Percentiles rank a stretch among this genome's conserved stretches.
These are phyloP conservation scores for Malurus elegans DNA, from an alignment of 2,113 vertebrate species.

Conservation along the genomic window DNA sequence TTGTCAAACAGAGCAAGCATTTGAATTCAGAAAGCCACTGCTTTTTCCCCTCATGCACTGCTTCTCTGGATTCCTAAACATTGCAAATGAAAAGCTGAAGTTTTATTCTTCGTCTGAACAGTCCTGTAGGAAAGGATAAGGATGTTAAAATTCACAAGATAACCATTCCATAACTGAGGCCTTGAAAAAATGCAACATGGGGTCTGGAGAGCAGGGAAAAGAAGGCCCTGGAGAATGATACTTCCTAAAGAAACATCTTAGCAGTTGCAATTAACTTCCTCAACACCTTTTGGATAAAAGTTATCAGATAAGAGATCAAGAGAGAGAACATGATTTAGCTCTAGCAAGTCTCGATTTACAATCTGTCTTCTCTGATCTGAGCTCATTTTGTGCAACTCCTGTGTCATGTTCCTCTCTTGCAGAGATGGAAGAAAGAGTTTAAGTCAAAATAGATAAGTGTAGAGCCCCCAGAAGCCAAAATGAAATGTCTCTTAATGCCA, in stretches of 20 bases:
- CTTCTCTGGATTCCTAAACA: neutral
- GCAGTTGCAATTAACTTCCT: conserved; percentile 1
- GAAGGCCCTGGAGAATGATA: neutral
- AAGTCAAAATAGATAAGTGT: neutral
- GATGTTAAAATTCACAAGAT: neutral
- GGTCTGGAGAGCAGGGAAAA: neutral
- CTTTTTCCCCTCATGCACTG: neutral
- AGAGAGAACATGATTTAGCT: neutral
- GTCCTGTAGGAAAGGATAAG: neutral
- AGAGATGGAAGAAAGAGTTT: conserved; percentile 3
- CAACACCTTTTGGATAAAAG: conserved; percentile 10
- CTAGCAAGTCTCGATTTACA: conserved; percentile 2
- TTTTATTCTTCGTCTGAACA: neutral
- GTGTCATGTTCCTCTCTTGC: neutral
- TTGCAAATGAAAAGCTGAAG: conserved; percentile 6
- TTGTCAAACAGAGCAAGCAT: neutral
- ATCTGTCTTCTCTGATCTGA: neutral
- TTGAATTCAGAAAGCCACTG: neutral
- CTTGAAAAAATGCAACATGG: neutral
- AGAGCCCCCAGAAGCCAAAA: neutral
- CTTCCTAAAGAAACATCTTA: neutral
- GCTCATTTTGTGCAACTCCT: neutral
- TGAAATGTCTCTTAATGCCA: conserved; percentile 5
- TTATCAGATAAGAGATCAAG: neutral
- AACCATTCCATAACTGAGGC: neutral